Conservation (phyloP, 2,888 invertebrate genomes). For the Gymnosoma rotundatum region DNA sequence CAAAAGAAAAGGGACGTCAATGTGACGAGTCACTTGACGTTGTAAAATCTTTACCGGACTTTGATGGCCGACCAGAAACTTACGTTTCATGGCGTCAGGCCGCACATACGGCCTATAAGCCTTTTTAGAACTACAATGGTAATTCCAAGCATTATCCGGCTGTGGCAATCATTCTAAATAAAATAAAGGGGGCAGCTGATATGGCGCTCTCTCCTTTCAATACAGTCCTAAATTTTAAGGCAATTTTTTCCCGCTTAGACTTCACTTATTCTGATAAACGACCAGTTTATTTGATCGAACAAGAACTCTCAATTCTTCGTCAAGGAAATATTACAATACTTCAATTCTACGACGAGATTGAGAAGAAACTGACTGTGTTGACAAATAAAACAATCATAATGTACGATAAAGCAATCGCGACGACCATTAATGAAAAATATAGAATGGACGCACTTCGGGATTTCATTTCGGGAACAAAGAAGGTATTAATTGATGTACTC, state of each 20-base stretch:
- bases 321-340: conserved; percentile 57
- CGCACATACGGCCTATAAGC: conserved; percentile 34
- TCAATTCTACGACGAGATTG: conserved; percentile 63
- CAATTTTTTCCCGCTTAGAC: too few relatives aligned
- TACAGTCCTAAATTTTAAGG: too few relatives aligned
- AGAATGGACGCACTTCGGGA: too few relatives aligned
- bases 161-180: too few relatives aligned
- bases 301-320: conserved; percentile 60
- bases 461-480: too few relatives aligned
- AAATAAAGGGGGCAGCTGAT: too few relatives aligned
- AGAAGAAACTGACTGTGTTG: conserved; percentile 49
- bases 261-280: too few relatives aligned
- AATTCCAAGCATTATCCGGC: conserved; percentile 51
- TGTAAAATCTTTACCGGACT: background rate
- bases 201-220: too few relatives aligned
- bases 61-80: background rate
- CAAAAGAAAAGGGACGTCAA: background rate
- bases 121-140: conserved; percentile 21
- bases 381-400: conserved; percentile 60
- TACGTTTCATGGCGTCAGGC: background rate
- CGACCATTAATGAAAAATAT: too few relatives aligned
- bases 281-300: conserved; percentile 15
- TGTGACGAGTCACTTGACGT: background rate
- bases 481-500: too few relatives aligned
- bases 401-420: too few relatives aligned